Conservation (phyloP, 2,797 vertebrate species). For the Scomberomorus guttatus region DNA sequence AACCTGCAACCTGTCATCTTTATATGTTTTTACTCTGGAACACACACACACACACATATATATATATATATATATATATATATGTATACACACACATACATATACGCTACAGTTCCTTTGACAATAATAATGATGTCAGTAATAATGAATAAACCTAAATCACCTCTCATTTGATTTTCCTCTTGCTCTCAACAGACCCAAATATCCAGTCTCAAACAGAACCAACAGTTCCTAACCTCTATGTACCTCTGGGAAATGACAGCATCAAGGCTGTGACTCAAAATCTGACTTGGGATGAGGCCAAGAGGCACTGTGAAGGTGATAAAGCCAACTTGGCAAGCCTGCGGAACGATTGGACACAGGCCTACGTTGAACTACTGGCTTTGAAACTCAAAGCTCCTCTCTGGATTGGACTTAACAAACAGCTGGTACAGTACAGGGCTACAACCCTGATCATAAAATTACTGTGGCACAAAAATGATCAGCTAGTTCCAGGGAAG, state of each 20-base stretch:
- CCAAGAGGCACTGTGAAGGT: conserved; percentile 80
- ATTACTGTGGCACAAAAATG: neutral
- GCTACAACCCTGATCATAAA: neutral
- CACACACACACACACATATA: no score
- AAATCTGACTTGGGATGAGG: conserved; percentile 90
- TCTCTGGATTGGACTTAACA: conserved; percentile 95
- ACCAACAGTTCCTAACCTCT: conserved; percentile 64
- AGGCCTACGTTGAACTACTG: conserved; percentile 87
- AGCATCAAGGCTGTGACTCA: conserved; percentile 85
- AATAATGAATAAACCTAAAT: neutral
- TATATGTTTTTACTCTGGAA: no score
- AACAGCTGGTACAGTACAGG: conserved; percentile 89
- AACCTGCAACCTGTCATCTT: no score
- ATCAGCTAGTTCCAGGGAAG: neutral
- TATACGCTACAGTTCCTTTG: neutral
- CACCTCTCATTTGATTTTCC: neutral
- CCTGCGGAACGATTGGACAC: conserved; percentile 86
- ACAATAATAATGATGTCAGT: neutral
- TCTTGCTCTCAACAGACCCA: conserved; percentile 57
- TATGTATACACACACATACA: no score
- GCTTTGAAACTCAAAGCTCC: conserved; percentile 81
- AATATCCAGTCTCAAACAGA: conserved; percentile 20
- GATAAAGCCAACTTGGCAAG: conserved; percentile 84
- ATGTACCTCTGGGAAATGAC: conserved; percentile 83
- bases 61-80: no score